A percentile compares a stretch with the other conserved stretches of the same genome.
These are phyloP conservation scores for Naso thynnoides DNA, from an alignment of 2,797 vertebrate genomes.

Conservation along the genomic window DNA sequence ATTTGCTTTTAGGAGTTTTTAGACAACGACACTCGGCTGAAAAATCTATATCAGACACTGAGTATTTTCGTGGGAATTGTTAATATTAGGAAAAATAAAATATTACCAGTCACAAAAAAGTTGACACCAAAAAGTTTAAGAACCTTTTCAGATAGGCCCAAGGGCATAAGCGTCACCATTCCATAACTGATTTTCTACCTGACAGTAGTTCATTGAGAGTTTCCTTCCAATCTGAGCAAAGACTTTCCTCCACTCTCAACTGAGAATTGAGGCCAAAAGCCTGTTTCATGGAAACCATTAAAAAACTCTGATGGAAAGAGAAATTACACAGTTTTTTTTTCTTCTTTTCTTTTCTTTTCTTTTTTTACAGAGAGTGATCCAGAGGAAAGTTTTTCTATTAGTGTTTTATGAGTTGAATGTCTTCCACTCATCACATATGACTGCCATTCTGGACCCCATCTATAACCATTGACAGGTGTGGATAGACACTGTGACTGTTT, in stretches of 20 bases:
- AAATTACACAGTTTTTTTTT: slow-evolving; percentile 12
- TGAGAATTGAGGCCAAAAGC: slow-evolving; percentile 21
- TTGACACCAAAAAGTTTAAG: slow-evolving; percentile 5
- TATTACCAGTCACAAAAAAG: too few relatives aligned
- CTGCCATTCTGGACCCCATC: slow-evolving; percentile 37
- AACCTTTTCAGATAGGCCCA: slow-evolving; percentile 10
- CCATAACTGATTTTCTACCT: slow-evolving; percentile 40
- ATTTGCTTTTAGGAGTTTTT: too few relatives aligned
- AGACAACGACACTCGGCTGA: too few relatives aligned
- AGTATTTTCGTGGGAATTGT: too few relatives aligned
- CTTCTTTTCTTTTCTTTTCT: neutral
- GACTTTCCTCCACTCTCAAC: slow-evolving; percentile 15
- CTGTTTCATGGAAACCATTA: slow-evolving; percentile 45
- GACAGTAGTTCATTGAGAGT: slow-evolving; percentile 38
- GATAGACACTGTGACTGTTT: slow-evolving; percentile 54
- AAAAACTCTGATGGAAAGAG: slow-evolving; percentile 43
- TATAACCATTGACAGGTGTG: slow-evolving; percentile 74
- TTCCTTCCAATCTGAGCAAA: slow-evolving; percentile 31
- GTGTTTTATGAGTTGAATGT: slow-evolving; percentile 60
- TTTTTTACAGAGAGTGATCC: slow-evolving; percentile 12
- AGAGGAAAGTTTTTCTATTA: slow-evolving; percentile 40
- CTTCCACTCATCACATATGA: slow-evolving; percentile 58
- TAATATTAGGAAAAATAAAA: too few relatives aligned
- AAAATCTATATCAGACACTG: too few relatives aligned
- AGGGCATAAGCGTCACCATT: slow-evolving; percentile 15